These are phyloP conservation scores for Alexandromys oeconomus DNA, from an alignment of 2,797 vertebrate species.

Conservation along the genomic window DNA sequence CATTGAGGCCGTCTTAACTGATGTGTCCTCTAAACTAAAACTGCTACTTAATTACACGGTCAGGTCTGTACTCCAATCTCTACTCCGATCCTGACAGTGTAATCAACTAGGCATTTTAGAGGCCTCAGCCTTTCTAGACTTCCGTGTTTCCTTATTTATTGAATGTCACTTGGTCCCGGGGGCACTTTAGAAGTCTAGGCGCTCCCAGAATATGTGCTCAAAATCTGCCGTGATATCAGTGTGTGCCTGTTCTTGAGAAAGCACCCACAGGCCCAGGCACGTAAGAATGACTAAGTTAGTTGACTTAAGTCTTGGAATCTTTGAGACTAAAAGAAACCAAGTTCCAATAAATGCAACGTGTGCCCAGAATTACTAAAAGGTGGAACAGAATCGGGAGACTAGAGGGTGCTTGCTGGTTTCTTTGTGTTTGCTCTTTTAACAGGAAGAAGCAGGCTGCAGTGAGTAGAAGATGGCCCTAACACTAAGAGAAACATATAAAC, in stretches of 20 bases:
- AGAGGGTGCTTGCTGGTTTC: not conserved
- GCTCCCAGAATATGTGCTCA: not conserved
- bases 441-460: not conserved
- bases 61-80: not conserved
- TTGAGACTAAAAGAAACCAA: conserved; percentile 3
- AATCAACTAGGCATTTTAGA: not conserved
- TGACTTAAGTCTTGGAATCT: not conserved
- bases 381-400: not conserved
- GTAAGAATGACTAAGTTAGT: not conserved
- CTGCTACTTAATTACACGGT: too few relatives aligned
- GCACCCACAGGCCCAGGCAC: not conserved
- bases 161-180: not conserved
- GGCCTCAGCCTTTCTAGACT: not conserved
- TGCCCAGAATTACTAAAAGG: not conserved
- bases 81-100: not conserved
- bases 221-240: not conserved
- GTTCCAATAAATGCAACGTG: not conserved
- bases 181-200: not conserved
- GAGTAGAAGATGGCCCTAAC: not conserved
- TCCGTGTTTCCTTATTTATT: not conserved
- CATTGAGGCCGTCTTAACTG: not conserved
- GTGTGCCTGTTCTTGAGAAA: not conserved
- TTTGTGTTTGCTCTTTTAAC: not conserved
- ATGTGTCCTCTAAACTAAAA: not conserved
- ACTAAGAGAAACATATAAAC: not conserved